Base-by-base conservation (phyloP, 2,113 vertebrate genomes). In the Lepisosteus oculatus region DNA sequence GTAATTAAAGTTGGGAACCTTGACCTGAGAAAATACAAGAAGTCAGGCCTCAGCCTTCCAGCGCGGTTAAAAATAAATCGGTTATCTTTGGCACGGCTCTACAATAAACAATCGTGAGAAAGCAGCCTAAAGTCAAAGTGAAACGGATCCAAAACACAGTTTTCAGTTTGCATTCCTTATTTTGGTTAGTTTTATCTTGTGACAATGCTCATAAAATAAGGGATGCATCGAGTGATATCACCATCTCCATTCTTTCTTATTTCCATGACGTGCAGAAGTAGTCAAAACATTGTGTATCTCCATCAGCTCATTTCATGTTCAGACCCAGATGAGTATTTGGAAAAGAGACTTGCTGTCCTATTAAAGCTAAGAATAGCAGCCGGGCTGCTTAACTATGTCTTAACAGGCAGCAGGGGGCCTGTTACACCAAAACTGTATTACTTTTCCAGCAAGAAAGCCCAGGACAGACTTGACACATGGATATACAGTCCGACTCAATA, bases 1-100 rank as follows among this genome's bases (percentile, higher is more conserved):
- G 62, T 29, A 56, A 74, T 69, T 44, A 70, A 54, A 66, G 55
- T 45, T 65, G 61, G 61, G 65, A 55, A 54, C 12, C 44, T 56
- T 68, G 47, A 68, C 65, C 66, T 51, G 70, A 59, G 44, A 75
- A 66, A 66, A 62, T 57, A 43, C 57, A 59, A 51, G 61, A 12
- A 29, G 13, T 62, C 43, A 59, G n/a, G 51, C 41, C 51, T 63
- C 68, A 54, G 11, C 64, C 15, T 64, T 47, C n/a, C 56, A 43
- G 42, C 61, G 73, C 15, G 29, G 61, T 47, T 64, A 51, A 73
- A 62, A 73, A 71, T 61, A 71, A n/a, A 44, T 41, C 11, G 6
- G 68, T 70, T 68, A 61, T 67, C 70, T 17, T 75, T 76, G 59
- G 71, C 61, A 12, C 41, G 12, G 15, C 6, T 42, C 17, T 9